Conservation (phyloP, 2,113 vertebrate genomes). For the Promerops cafer region DNA sequence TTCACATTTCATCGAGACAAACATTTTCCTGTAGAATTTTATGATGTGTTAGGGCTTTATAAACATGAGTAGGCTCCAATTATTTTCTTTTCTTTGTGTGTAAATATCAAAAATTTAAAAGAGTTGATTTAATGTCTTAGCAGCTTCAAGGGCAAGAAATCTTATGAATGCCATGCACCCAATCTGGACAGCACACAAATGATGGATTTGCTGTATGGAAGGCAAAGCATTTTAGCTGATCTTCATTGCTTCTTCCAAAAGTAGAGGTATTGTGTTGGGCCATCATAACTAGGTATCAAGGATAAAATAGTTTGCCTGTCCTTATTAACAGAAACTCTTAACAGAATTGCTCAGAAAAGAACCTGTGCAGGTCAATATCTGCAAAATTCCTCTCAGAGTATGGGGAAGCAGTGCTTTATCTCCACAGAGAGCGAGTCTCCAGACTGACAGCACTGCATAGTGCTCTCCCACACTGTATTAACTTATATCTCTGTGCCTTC, state of each 20-base stretch:
- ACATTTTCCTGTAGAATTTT: not conserved
- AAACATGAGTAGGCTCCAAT: not conserved
- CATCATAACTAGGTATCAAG: not conserved
- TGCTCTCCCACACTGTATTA: not conserved
- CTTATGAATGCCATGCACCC: not conserved
- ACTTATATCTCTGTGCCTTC: not conserved
- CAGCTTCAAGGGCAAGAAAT: not conserved
- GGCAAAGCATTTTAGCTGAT: not conserved
- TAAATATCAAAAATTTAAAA: not conserved
- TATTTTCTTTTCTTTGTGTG: not conserved
- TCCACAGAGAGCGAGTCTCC: fast-evolving
- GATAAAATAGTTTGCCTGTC: not conserved
- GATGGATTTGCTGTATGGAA: not conserved
- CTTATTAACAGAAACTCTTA: not conserved
- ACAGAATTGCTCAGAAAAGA: not conserved
- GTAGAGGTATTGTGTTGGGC: not conserved
- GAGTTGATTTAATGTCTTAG: not conserved
- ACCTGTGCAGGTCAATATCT: not conserved
- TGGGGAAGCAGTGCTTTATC: not conserved
- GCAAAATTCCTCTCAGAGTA: not conserved
- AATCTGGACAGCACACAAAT: not conserved
- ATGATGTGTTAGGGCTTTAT: not conserved
- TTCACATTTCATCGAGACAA: not conserved
- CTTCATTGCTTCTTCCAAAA: not conserved
- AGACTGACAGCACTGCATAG: not conserved